These are phyloP conservation scores for Eilema caniola DNA, from an alignment of 2,888 invertebrate genomes.

Conservation along the genomic window DNA sequence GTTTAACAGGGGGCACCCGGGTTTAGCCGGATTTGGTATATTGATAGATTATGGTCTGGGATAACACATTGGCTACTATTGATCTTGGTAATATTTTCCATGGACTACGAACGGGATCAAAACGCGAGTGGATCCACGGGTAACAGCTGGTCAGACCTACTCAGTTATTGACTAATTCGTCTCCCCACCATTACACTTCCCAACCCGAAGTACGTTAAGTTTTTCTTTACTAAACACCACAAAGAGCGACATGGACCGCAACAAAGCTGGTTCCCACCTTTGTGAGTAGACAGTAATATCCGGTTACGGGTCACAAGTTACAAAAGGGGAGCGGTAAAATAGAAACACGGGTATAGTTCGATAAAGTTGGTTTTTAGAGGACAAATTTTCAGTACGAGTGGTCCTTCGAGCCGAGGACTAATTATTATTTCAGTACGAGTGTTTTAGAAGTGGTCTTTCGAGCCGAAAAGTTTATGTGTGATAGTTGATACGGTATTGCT, in stretches of 20 bases:
- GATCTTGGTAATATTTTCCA: no score
- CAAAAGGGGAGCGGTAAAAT: slow-evolving; percentile 37
- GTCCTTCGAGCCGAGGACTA: background rate
- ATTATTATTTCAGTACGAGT: background rate
- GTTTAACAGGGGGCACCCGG: no score
- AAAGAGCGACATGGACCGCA: slow-evolving; percentile 65
- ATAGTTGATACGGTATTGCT: no score
- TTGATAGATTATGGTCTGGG: no score
- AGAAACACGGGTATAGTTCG: background rate
- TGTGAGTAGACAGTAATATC: slow-evolving; percentile 72
- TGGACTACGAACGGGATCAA: no score
- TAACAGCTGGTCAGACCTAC: no score
- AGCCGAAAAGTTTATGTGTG: no score
- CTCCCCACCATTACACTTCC: background rate
- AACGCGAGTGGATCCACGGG: no score
- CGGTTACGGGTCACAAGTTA: slow-evolving; percentile 64
- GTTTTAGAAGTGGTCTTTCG: background rate
- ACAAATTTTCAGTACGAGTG: slow-evolving; percentile 3
- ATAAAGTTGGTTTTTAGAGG: slow-evolving; percentile 1
- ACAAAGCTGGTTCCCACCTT: slow-evolving; percentile 73
- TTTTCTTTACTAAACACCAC: slow-evolving; percentile 31
- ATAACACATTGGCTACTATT: no score
- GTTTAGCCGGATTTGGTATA: no score
- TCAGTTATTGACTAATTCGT: background rate
- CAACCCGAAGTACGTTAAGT: slow-evolving; percentile 11